Evolutionary conservation across 1,140 invertebrate species (phyloP).

Genomic region (Listronotus bonariensis): DNA sequence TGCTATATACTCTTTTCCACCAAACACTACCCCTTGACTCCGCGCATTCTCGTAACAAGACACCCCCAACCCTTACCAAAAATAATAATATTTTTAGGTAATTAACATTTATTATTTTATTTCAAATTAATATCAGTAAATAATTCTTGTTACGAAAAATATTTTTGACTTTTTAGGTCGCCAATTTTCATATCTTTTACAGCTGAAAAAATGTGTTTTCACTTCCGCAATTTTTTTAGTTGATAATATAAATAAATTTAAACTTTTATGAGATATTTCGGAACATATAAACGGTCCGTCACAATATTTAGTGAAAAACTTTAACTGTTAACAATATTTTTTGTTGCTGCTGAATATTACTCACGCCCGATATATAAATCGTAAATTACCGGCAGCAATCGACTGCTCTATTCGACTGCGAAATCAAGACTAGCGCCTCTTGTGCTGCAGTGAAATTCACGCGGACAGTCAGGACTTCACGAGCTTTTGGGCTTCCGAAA

Average conservation of each 20-base stretch:
- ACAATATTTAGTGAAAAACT: too few species aligned
- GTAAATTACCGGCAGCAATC: conserved; percentile 6
- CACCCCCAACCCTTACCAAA: conserved; percentile 15
- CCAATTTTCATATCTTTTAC: neutral
- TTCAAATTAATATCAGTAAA: neutral
- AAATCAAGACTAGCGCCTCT: conserved; percentile 10
- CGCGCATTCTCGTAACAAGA: conserved; percentile 18
- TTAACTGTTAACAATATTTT: too few species aligned
- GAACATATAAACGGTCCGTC: too few species aligned
- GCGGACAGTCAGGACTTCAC: conserved; percentile 30
- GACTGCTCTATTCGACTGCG: conserved; percentile 28
- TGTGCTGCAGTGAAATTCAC: conserved; percentile 24
- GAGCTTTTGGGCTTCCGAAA: conserved; percentile 41
- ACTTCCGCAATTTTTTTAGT: too few species aligned
- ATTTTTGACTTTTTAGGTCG: too few species aligned
- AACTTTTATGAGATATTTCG: too few species aligned
- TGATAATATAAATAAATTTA: too few species aligned
- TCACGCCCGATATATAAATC: conserved; percentile 8
- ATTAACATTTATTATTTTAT: conserved; percentile 20
- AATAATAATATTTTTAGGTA: conserved; percentile 30
- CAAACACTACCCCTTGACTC: neutral
- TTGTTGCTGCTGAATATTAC: too few species aligned
- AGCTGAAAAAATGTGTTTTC: too few species aligned
- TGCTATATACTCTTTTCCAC: conserved; percentile 12
- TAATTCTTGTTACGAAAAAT: too few species aligned